These are phyloP conservation scores for Phoxinus dragarum DNA, from an alignment of 2,797 vertebrate genomes.

Conservation along the genomic window DNA sequence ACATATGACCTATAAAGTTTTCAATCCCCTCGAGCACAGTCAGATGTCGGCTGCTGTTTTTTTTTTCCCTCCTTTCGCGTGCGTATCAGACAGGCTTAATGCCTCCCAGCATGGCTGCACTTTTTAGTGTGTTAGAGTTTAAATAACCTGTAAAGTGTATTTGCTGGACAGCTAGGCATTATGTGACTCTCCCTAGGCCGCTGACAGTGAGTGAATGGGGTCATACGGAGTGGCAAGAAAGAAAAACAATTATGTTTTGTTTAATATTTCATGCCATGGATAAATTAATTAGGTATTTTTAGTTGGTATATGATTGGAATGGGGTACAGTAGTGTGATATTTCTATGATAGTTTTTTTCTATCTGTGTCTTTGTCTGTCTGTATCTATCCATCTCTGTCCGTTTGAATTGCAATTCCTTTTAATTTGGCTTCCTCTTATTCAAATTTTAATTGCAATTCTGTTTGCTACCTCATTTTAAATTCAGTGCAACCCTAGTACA, in stretches of 20 bases:
- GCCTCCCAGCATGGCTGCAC: constrained; percentile 67
- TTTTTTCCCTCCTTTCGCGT: constrained; percentile 13
- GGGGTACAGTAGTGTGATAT: background rate
- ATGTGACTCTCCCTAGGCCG: constrained; percentile 54
- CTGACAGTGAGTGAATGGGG: constrained; percentile 40
- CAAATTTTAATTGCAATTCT: background rate
- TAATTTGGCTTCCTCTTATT: background rate
- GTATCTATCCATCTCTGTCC: background rate
- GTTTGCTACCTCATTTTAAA: background rate
- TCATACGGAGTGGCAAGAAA: constrained; percentile 58
- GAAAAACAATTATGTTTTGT: constrained; percentile 56
- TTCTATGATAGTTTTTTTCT: background rate
- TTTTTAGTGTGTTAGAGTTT: constrained; percentile 72
- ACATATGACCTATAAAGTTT: constrained; percentile 38
- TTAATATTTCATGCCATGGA: constrained; percentile 39
- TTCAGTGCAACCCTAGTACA: background rate
- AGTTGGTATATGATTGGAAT: background rate
- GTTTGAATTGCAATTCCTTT: background rate
- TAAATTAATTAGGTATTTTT: constrained; percentile 37
- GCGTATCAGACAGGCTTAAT: constrained; percentile 65
- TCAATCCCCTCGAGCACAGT: constrained; percentile 36
- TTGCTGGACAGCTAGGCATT: constrained; percentile 61
- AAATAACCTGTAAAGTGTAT: constrained; percentile 69
- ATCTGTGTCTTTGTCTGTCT: background rate
- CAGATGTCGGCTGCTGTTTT: constrained; percentile 55